Conservation (phyloP, 2,888 invertebrate genomes). For the Ethmia dodecea region DNA sequence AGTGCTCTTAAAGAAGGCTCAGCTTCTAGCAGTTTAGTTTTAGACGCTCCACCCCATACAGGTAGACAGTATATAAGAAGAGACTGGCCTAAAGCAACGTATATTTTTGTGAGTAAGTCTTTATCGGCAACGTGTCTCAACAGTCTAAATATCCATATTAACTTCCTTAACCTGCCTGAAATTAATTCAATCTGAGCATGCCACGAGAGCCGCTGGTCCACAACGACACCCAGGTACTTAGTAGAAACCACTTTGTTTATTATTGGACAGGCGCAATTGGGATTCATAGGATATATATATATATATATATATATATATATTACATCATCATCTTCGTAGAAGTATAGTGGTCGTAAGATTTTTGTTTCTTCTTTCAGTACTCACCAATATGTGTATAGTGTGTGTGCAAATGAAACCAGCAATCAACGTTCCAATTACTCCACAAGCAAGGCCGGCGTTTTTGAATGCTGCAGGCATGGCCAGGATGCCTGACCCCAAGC, state of each 20-base stretch:
- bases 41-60: neutral
- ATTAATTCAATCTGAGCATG: neutral
- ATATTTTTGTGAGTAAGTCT: neutral
- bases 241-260: too few species aligned
- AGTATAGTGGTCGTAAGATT: too few species aligned
- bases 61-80: neutral
- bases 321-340: too few species aligned
- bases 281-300: too few species aligned
- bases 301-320: too few species aligned
- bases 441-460: slow-evolving; percentile 88
- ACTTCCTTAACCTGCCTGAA: neutral
- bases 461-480: slow-evolving; percentile 94
- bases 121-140: neutral
- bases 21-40: neutral
- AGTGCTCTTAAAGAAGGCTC: neutral
- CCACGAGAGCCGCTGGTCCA: neutral
- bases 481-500: slow-evolving; percentile 93
- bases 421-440: slow-evolving; percentile 85
- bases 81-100: neutral
- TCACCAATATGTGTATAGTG: slow-evolving; percentile 87
- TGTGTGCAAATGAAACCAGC: slow-evolving; percentile 94
- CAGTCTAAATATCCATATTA: neutral
- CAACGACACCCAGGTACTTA: neutral
- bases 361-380: too few species aligned
- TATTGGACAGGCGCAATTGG: too few species aligned